Conservation (phyloP, 2,113 vertebrate species). For the Cryptomyrus ogoouensis region DNA sequence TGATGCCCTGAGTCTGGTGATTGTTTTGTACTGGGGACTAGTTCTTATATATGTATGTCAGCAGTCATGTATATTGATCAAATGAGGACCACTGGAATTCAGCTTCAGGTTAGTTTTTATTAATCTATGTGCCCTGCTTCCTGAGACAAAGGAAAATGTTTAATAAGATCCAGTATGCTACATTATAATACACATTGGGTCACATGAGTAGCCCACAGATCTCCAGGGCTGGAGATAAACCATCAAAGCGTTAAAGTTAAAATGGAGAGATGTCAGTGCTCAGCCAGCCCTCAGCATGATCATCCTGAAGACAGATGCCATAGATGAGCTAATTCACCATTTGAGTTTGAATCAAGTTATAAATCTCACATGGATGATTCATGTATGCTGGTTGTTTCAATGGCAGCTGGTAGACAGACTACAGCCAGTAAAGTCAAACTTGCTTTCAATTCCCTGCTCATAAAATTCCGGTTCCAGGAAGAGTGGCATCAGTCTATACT, state of each 20-base stretch:
- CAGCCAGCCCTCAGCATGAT: neutral
- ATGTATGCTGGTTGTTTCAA: neutral
- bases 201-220: neutral
- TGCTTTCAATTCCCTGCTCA: neutral
- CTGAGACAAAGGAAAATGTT: neutral
- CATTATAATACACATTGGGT: neutral
- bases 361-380: neutral
- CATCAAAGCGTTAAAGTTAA: neutral
- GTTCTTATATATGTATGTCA: neutral
- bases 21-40: neutral
- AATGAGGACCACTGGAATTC: neutral
- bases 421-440: neutral
- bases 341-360: neutral
- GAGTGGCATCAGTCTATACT: neutral
- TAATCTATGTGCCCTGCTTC: neutral
- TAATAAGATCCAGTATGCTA: conserved; percentile 9
- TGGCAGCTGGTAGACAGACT: neutral
- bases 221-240: neutral
- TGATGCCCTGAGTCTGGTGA: neutral
- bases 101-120: neutral
- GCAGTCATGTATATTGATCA: neutral
- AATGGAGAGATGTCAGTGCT: neutral
- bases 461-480: neutral
- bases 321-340: neutral
- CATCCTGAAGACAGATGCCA: neutral